Conservation (phyloP, 53 echinoderm and acorn worm genomes). For the Patiria pectinifera region DNA sequence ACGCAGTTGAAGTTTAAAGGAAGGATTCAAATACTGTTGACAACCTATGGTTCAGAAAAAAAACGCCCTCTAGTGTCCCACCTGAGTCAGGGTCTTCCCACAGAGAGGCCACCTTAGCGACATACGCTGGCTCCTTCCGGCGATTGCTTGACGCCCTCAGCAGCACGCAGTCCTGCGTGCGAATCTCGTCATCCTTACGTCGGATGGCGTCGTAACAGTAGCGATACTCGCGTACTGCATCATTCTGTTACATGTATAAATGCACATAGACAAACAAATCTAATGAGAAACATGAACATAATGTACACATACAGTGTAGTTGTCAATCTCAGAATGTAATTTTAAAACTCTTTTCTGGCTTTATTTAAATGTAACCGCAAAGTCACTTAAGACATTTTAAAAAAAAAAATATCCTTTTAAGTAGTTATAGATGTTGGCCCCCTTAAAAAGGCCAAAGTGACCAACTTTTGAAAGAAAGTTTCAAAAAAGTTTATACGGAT, state of each 20-base stretch:
- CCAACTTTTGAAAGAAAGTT: too few relatives aligned
- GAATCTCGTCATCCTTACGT: slow-evolving; percentile 89
- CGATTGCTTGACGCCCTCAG: slow-evolving; percentile 78
- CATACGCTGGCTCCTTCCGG: slow-evolving; percentile 91
- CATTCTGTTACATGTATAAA: slow-evolving; percentile 70
- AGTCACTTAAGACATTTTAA: too few relatives aligned
- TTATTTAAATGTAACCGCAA: too few relatives aligned
- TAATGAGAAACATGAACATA: too few relatives aligned
- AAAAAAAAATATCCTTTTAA: too few relatives aligned
- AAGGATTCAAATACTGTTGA: background rate
- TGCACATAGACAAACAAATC: background rate
- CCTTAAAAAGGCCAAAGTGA: too few relatives aligned
- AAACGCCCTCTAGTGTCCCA: slow-evolving; percentile 7
- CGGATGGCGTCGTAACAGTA: slow-evolving; percentile 91
- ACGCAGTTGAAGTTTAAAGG: background rate
- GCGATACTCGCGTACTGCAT: slow-evolving; percentile 80
- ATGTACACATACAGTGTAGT: too few relatives aligned
- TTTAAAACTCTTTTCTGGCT: too few relatives aligned
- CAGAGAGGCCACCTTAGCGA: slow-evolving; percentile 91
- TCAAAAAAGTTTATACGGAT: too few relatives aligned
- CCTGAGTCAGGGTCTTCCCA: slow-evolving; percentile 96
- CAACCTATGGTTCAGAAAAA: background rate
- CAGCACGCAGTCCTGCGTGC: slow-evolving; percentile 86
- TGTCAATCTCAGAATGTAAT: too few relatives aligned
- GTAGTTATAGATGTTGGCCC: too few relatives aligned